These are phyloP conservation scores for Acipenser oxyrinchus DNA, from an alignment of 2,797 vertebrate genomes.

Conservation along the genomic window DNA sequence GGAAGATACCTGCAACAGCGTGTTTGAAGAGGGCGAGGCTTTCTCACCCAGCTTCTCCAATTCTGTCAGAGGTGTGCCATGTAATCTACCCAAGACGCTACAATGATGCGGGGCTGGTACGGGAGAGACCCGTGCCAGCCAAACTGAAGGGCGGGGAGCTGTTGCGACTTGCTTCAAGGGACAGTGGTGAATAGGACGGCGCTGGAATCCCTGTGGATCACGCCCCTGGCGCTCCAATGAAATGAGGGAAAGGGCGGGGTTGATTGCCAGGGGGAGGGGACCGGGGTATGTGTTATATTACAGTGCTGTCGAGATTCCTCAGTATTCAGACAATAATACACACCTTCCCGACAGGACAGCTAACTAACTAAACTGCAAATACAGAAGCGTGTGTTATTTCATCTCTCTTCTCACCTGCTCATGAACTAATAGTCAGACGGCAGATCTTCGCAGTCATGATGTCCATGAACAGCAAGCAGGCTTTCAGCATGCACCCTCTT, in stretches of 20 bases:
- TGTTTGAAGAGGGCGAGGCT: constrained; percentile 8
- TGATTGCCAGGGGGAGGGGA: constrained; percentile 37
- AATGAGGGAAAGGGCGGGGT: constrained; percentile 18
- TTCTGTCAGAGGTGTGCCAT: neutral
- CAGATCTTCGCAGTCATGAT: constrained; percentile 68
- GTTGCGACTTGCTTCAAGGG: constrained; percentile 11
- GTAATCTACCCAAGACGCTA: neutral
- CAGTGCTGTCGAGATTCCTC: constrained; percentile 46
- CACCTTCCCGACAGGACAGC: constrained; percentile 19
- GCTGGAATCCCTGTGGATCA: constrained; percentile 25
- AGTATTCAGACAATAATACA: constrained; percentile 42
- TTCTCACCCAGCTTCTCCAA: constrained; percentile 9
- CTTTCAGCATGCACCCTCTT: constrained; percentile 86
- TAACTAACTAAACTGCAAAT: constrained; percentile 13
- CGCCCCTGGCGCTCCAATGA: constrained; percentile 18
- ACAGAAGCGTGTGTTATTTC: constrained; percentile 16
- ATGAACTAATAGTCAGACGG: constrained; percentile 38
- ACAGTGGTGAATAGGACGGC: constrained; percentile 6
- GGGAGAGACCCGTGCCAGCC: constrained; percentile 2
- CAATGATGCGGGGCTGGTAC: neutral
- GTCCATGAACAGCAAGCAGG: constrained; percentile 94
- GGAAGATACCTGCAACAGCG: constrained; percentile 11
- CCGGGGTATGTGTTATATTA: constrained; percentile 39
- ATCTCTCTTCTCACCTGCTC: constrained; percentile 29
- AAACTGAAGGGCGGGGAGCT: constrained; percentile 8